phyloP scores from a whole-genome alignment of 2,888 invertebrate genomes.

The Ditylenchus weischeri region DNA sequence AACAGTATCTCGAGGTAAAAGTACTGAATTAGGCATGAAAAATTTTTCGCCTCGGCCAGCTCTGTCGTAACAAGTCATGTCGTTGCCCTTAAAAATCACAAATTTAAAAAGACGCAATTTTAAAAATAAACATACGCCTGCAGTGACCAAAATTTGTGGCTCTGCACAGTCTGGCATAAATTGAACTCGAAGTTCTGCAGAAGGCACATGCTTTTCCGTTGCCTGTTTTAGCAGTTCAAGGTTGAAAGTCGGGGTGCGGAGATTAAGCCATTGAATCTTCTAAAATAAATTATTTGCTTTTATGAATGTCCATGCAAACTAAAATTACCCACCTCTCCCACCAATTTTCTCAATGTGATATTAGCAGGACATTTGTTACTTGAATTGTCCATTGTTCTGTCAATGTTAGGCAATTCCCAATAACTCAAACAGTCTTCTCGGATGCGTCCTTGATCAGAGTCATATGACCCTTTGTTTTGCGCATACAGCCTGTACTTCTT shows the following conservation, averaged over 20 bases:
- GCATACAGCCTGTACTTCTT: constrained; percentile 55
- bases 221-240: constrained; percentile 8
- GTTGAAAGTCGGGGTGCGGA: constrained; percentile 13
- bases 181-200: constrained; percentile 14
- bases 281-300: constrained; percentile 5
- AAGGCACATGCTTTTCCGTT: constrained; percentile 3
- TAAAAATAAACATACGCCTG: constrained; percentile 8
- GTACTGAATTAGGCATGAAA: constrained; percentile 8
- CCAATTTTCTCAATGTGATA: constrained; percentile 2
- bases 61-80: constrained; percentile 6
- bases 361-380: constrained; percentile 13
- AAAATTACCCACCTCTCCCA: background rate
- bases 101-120: background rate
- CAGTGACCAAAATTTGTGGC: constrained; percentile 20
- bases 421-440: constrained; percentile 52
- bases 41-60: constrained; percentile 7
- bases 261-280: constrained; percentile 15
- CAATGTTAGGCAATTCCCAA: constrained; percentile 49
- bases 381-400: background rate
- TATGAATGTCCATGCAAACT: background rate
- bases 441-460: constrained; percentile 51
- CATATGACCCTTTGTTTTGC: constrained; percentile 47
- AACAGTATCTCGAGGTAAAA: constrained; percentile 33
- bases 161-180: constrained; percentile 16
- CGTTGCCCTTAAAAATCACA: constrained; percentile 6